Evolutionary conservation across 2,888 invertebrate species (phyloP).

Genomic region (Dichetophora obliterata): DNA sequence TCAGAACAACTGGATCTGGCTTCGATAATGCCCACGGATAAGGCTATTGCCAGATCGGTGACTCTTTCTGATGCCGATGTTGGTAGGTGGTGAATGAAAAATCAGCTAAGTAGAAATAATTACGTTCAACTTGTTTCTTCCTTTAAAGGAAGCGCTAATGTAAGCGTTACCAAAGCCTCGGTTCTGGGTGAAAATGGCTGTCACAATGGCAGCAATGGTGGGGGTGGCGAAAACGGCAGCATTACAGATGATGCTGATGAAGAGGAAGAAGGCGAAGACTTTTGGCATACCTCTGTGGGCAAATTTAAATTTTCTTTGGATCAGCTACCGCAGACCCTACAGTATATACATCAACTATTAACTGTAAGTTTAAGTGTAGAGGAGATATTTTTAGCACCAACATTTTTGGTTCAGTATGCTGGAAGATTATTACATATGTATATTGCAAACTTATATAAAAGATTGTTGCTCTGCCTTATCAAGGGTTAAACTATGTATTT

Average conservation of each 20-base stretch:
- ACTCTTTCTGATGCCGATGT: conserved; percentile 92
- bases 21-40: conserved; percentile 84
- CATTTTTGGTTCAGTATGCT: too few species aligned
- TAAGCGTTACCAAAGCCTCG: conserved; percentile 77
- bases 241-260: conserved; percentile 79
- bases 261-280: conserved; percentile 79
- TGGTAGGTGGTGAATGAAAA: conserved; percentile 72
- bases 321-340: conserved; percentile 90
- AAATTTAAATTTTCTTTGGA: conserved; percentile 92
- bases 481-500: not conserved
- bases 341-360: conserved; percentile 91
- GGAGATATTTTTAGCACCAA: too few species aligned
- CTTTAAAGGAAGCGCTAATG: conserved; percentile 75
- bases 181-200: conserved; percentile 74
- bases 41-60: conserved; percentile 87
- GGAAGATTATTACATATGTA: too few species aligned
- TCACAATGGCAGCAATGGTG: conserved; percentile 76
- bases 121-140: not conserved
- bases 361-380: conserved; percentile 72
- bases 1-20: conserved; percentile 92
- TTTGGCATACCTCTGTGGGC: conserved; percentile 94
- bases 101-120: not conserved
- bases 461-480: too few species aligned
- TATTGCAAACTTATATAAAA: too few species aligned
- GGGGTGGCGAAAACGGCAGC: conserved; percentile 72